Base-by-base conservation (phyloP, 2,797 vertebrate genomes). In the Falco concolor region DNA sequence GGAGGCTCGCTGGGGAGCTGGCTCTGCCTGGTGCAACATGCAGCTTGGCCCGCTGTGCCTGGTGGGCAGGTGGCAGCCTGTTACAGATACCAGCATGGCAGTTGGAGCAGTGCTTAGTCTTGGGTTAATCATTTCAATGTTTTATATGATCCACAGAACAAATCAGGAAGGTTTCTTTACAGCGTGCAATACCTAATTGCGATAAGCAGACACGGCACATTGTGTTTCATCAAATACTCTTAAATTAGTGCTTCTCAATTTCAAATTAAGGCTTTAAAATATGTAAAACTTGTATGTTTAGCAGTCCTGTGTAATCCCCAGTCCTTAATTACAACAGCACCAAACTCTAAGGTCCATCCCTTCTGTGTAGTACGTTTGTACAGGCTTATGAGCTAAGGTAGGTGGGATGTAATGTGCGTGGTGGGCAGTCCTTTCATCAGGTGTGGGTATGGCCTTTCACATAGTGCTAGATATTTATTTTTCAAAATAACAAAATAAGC, bases 21-120 rank as follows among this genome's bases (percentile, higher is more conserved):
- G 82, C 64, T 54, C 59, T 42, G 64, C 64, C 59, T 42, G 64
- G 56, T 32, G 34, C 47, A 75, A 22, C 9, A 2, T 9, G 17
- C 63, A 70, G 3, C 65, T 65, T 96, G 84, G 95, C 93, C 81
- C 3, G 9, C 1, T 9, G 72, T 59, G 32, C 23, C 79, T 25
- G 69, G 45, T 57, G 68, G 95, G 94, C 96, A 87, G 95, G 96
- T 95, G 90, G 81, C 86, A 94, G 86, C 95, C 75, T 96, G 94
- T 92, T 92, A 20, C n/a, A 56, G 75, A 75, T 74, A 87, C 86
- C 83, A 57, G 60, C 7, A 0, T 23, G 63, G 77, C 27, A 74
- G 69, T 2, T 53, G 50, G 30, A 54, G 49, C 50, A 8, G 59
- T 52, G 80, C 60, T 70, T 81, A 21, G 22, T 80, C 65, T 70